These are phyloP conservation scores for Philaenus spumarius DNA, from an alignment of 1,140 invertebrate genomes.

Conservation along the genomic window DNA sequence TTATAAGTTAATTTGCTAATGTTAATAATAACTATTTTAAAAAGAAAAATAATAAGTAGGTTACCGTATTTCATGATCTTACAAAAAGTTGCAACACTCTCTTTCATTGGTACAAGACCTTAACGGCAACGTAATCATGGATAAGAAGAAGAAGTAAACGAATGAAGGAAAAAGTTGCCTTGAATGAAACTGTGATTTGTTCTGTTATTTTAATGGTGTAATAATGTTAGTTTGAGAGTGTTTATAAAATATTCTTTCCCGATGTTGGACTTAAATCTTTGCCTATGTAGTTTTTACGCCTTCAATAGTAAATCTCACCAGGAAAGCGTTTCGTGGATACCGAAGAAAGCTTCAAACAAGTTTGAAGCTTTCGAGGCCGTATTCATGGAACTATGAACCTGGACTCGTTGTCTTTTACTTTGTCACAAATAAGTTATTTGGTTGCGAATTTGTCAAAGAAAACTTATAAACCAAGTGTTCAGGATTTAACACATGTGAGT, in stretches of 20 bases:
- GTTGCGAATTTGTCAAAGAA: conserved; percentile 93
- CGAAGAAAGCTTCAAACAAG: conserved; percentile 74
- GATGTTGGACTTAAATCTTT: conserved; percentile 59
- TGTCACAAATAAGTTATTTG: conserved; percentile 96
- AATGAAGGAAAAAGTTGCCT: too few species aligned
- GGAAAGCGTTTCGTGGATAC: conserved; percentile 54
- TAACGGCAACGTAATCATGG: too few species aligned
- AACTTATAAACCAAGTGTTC: conserved; percentile 82
- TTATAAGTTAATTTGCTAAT: too few species aligned
- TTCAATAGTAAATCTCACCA: conserved; percentile 47
- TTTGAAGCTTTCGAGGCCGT: conserved; percentile 73
- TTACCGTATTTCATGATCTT: too few species aligned
- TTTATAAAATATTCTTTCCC: conserved; percentile 37
- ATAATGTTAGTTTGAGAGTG: conserved; percentile 35
- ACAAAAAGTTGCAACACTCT: too few species aligned
- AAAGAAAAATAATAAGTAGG: too few species aligned
- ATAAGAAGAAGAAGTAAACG: too few species aligned
- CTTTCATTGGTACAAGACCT: too few species aligned
- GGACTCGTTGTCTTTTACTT: conserved; percentile 94
- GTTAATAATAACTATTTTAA: too few species aligned
- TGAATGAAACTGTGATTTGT: background rate
- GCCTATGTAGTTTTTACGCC: conserved; percentile 52
- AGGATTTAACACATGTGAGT: conserved; percentile 70
- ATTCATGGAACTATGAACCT: conserved; percentile 98
- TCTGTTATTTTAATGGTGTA: conserved; percentile 9